These are phyloP conservation scores for Actenoides hombroni DNA, from an alignment of 2,113 vertebrate genomes.

Conservation along the genomic window DNA sequence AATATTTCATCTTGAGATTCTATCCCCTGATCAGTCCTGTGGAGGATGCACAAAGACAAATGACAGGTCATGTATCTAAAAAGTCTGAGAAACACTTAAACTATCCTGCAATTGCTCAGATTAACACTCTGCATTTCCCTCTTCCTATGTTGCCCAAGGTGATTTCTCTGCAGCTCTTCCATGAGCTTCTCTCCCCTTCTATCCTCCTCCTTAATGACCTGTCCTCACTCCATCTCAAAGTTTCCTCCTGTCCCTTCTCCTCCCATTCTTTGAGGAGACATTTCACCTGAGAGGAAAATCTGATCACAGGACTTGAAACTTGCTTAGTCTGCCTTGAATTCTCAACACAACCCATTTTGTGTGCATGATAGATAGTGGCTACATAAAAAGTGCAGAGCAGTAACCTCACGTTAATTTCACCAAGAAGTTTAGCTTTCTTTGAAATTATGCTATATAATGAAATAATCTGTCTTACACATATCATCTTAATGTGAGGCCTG, in stretches of 20 bases:
- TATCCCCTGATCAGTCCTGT: not conserved
- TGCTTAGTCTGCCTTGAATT: not conserved
- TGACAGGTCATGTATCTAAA: not conserved
- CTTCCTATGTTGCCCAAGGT: not conserved
- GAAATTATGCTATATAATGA: not conserved
- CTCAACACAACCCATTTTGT: not conserved
- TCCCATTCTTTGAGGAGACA: not conserved
- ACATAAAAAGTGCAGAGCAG: not conserved
- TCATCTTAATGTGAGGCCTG: not conserved
- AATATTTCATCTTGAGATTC: not conserved
- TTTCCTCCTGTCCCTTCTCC: not conserved
- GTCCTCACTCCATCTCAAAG: not conserved
- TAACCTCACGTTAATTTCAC: not conserved
- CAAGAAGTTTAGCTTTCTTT: not conserved
- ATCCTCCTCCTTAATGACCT: not conserved
- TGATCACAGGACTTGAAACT: not conserved
- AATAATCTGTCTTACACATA: not conserved
- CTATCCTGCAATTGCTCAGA: not conserved
- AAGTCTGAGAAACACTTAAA: not conserved
- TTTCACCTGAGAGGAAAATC: not conserved
- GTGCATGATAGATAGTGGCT: not conserved
- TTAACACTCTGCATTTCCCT: not conserved
- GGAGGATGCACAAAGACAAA: not conserved
- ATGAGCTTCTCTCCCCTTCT: not conserved
- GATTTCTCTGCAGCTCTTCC: not conserved